Conservation (phyloP, 1,140 invertebrate genomes). For the Mizuhopecten yessoensis region DNA sequence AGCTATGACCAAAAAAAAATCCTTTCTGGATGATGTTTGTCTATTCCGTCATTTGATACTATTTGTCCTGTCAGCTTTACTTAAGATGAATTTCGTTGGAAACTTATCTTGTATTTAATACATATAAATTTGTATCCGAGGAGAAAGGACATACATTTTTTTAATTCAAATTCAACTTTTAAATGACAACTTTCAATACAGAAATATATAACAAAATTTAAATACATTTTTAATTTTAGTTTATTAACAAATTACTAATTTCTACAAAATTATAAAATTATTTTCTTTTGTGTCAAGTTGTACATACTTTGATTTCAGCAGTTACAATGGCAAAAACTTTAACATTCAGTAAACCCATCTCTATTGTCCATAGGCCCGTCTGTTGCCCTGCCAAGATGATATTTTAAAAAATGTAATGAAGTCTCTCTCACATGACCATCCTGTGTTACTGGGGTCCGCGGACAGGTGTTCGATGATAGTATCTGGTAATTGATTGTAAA, state of each 20-base stretch:
- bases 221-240: too few species aligned
- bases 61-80: background rate
- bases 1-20: background rate
- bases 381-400: background rate
- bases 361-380: background rate
- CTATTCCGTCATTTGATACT: too few species aligned
- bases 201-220: too few species aligned
- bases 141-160: too few species aligned
- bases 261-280: too few species aligned
- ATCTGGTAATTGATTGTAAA: conserved; percentile 60
- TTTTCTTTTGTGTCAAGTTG: background rate
- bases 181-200: too few species aligned
- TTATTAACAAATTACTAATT: too few species aligned
- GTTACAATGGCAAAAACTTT: background rate
- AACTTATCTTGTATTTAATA: too few species aligned
- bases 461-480: conserved; percentile 55
- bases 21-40: background rate
- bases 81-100: too few species aligned
- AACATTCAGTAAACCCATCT: background rate
- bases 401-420: background rate
- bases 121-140: too few species aligned
- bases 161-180: too few species aligned
- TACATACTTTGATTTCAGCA: background rate
- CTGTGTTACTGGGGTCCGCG: background rate
- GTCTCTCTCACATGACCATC: background rate